phyloP scores from a whole-genome alignment of 2,888 invertebrate species.

The Odontomyia ornata region DNA sequence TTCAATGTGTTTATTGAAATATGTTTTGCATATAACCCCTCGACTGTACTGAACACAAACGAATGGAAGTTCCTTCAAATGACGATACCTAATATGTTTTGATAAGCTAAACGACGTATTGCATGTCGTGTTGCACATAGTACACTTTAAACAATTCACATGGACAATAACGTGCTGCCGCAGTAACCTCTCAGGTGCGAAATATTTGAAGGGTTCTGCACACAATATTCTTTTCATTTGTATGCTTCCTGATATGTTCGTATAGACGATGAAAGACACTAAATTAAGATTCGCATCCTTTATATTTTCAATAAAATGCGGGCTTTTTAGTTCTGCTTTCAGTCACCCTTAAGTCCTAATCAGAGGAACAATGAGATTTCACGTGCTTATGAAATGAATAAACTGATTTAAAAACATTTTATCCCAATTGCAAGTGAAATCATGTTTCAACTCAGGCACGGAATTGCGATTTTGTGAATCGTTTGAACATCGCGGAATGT shows the following conservation, averaged over 20 bases:
- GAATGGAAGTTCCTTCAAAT: conserved; percentile 71
- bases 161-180: conserved; percentile 88
- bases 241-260: conserved; percentile 84
- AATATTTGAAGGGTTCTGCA: conserved; percentile 82
- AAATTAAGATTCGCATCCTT: conserved; percentile 62
- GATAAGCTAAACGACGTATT: conserved; percentile 78
- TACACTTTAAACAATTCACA: conserved; percentile 88
- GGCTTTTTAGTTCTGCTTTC: conserved; percentile 57
- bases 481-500: too few relatives aligned
- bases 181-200: conserved; percentile 81
- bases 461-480: too few relatives aligned
- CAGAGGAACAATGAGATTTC: conserved; percentile 62
- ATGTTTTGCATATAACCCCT: conserved; percentile 70
- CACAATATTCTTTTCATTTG: conserved; percentile 84
- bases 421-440: conserved; percentile 71
- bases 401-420: conserved; percentile 60
- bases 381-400: conserved; percentile 61
- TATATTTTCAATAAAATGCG: conserved; percentile 60
- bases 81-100: conserved; percentile 83
- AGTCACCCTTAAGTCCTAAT: conserved; percentile 61
- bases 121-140: conserved; percentile 91
- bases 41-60: conserved; percentile 73
- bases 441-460: conserved; percentile 60
- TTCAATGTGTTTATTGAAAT: conserved; percentile 69
- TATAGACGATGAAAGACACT: conserved; percentile 70